Evolutionary conservation across 2,888 invertebrate genomes (phyloP).

Genomic region (Nyleta sp.): DNA sequence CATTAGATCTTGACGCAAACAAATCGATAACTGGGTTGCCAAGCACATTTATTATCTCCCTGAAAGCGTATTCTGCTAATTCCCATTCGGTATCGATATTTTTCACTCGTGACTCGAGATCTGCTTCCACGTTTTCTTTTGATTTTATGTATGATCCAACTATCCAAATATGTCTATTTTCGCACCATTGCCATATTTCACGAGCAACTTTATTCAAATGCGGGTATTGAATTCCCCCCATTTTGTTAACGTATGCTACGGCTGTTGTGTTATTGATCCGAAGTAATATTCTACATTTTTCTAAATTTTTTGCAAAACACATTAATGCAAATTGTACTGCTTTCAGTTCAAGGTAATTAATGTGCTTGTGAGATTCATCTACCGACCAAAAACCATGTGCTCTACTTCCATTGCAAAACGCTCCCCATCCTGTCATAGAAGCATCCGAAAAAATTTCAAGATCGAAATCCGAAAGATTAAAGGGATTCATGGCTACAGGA

Average conservation of each 20-base stretch:
- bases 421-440: not conserved
- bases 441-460: not conserved
- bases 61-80: not conserved
- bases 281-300: not conserved
- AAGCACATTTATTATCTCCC: not conserved
- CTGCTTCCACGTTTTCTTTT: not conserved
- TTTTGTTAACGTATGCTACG: not conserved
- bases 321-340: not conserved
- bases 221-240: not conserved
- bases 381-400: not conserved
- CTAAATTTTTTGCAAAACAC: not conserved
- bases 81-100: constrained; percentile 7
- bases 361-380: not conserved
- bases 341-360: not conserved
- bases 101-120: not conserved
- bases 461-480: not conserved
- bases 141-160: not conserved
- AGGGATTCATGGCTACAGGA: not conserved
- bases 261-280: not conserved
- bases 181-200: not conserved
- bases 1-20: constrained; percentile 37
- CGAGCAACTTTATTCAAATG: not conserved
- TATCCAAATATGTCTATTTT: not conserved
- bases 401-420: not conserved
- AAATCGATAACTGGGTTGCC: constrained; percentile 1